phyloP scores from a whole-genome alignment of 2,113 vertebrate genomes.

The Bubalus kerabau region DNA sequence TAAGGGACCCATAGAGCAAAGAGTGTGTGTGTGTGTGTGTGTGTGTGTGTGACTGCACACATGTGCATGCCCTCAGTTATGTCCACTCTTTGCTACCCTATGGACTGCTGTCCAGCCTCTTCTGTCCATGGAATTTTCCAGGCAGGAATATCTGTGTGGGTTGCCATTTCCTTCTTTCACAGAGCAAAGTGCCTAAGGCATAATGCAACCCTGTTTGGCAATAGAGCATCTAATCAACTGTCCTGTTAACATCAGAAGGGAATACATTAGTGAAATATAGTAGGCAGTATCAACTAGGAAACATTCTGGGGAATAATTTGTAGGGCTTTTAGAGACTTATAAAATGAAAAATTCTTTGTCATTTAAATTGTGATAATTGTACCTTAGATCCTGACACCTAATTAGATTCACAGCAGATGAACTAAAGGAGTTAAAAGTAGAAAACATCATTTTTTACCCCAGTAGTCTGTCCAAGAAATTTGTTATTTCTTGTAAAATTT shows the following conservation, averaged over 20 bases:
- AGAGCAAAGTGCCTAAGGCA: background rate
- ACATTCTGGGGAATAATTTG: background rate
- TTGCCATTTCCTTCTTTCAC: background rate
- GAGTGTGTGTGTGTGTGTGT: background rate
- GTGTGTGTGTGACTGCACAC: background rate
- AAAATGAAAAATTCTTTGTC: background rate
- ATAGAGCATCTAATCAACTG: background rate
- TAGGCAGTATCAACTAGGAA: background rate
- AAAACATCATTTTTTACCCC: background rate
- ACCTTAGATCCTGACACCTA: conserved; percentile 4
- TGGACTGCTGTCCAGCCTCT: background rate
- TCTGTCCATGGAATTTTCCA: background rate
- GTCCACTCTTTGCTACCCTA: background rate
- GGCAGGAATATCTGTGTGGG: background rate
- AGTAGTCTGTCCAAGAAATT: background rate
- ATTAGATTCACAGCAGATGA: conserved; percentile 14
- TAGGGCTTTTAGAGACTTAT: background rate
- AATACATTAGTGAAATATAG: background rate
- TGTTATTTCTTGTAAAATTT: background rate
- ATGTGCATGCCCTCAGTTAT: background rate
- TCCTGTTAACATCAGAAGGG: background rate
- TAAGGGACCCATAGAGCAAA: background rate
- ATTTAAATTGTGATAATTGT: background rate
- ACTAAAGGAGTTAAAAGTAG: background rate
- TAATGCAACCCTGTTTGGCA: background rate